Evolutionary conservation across 2,888 invertebrate species (phyloP).

Genomic region (Steromphala cineraria): DNA sequence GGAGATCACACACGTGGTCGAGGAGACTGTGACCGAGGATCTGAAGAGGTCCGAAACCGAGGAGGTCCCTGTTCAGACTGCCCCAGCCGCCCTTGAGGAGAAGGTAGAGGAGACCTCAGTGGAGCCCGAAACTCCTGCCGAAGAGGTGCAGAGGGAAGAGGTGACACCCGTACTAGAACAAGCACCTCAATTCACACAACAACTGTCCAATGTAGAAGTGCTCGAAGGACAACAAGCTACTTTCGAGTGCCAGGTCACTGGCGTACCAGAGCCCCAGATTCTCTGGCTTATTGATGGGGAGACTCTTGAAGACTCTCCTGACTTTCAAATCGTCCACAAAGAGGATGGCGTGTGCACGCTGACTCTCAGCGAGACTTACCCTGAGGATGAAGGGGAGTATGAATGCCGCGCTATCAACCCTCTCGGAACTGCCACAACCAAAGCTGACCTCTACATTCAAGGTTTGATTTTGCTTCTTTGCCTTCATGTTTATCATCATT

Average conservation of each 20-base stretch:
- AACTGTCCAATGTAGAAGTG: constrained; percentile 54
- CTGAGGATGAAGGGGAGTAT: constrained; percentile 96
- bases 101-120: constrained; percentile 53
- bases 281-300: constrained; percentile 89
- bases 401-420: constrained; percentile 95
- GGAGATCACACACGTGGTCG: background rate
- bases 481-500: background rate
- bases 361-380: constrained; percentile 94
- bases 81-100: constrained; percentile 29
- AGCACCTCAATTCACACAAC: constrained; percentile 57
- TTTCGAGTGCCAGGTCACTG: constrained; percentile 64
- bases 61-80: constrained; percentile 41
- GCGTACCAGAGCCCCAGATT: constrained; percentile 77
- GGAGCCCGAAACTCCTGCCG: background rate
- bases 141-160: constrained; percentile 20
- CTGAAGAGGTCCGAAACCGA: constrained; percentile 30
- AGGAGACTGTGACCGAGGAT: background rate
- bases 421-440: constrained; percentile 93
- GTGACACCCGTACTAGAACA: constrained; percentile 47
- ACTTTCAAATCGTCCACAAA: constrained; percentile 53
- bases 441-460: constrained; percentile 70
- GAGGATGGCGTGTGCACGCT: constrained; percentile 82
- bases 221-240: constrained; percentile 60
- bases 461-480: constrained; percentile 48
- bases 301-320: constrained; percentile 76